Conservation (phyloP, 2,113 vertebrate species). For the Cranoglanis bouderius region DNA sequence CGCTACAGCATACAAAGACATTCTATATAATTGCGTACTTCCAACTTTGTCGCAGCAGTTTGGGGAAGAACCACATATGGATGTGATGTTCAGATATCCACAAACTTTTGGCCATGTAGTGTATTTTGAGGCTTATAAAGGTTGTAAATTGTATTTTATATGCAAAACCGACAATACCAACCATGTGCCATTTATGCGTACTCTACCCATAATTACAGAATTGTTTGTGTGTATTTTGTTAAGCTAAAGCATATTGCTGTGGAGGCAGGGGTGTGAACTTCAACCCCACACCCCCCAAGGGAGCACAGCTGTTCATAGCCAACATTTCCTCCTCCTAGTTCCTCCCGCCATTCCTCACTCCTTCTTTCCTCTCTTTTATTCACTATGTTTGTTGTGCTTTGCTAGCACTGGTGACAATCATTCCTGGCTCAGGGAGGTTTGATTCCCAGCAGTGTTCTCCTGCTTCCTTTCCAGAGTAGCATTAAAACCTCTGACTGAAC, state of each 20-base stretch:
- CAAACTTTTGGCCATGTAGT: background rate
- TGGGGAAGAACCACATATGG: background rate
- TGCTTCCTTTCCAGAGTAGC: constrained; percentile 1
- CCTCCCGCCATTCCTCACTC: constrained; percentile 15
- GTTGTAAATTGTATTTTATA: background rate
- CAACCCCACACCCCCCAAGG: background rate
- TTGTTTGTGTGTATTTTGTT: background rate
- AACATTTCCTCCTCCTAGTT: constrained; percentile 28
- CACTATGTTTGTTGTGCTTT: constrained; percentile 22
- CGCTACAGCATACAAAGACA: background rate
- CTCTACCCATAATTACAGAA: background rate
- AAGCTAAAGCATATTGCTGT: background rate
- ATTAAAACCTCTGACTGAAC: constrained; percentile 27
- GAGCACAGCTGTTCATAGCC: background rate
- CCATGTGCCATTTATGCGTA: background rate
- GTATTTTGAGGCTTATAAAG: background rate
- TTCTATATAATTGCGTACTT: background rate
- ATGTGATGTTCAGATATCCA: background rate
- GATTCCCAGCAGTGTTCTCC: constrained; percentile 28
- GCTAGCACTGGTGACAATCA: constrained; percentile 47
- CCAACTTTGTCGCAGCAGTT: background rate
- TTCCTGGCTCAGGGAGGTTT: constrained; percentile 14
- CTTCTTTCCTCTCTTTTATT: constrained; percentile 32
- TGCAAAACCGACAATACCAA: background rate
- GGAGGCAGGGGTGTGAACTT: background rate